A percentile compares a stretch with the other conserved stretches of the same genome.
Conservation (phyloP, 1,140 invertebrate species). For the Marisa cornuarietis region DNA sequence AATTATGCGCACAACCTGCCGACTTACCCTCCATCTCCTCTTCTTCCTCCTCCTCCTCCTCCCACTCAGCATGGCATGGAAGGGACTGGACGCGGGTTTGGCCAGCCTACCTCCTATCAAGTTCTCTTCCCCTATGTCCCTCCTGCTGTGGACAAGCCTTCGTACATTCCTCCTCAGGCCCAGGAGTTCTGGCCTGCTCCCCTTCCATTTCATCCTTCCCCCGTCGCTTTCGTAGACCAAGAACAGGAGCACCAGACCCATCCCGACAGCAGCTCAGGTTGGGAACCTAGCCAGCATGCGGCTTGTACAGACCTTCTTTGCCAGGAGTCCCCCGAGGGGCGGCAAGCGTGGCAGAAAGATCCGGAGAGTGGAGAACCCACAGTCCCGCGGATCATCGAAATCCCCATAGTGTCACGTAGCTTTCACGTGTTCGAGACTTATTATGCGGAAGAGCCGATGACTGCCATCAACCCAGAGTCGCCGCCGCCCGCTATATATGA, state of each 20-base stretch:
- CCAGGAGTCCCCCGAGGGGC: too few species aligned
- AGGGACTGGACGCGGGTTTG: not conserved
- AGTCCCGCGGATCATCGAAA: slow-evolving; percentile 11
- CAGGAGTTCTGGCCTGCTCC: not conserved
- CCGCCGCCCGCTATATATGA: slow-evolving; percentile 34
- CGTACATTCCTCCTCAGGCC: slow-evolving; percentile 18
- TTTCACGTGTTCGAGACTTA: slow-evolving; percentile 40
- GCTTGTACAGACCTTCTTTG: too few species aligned
- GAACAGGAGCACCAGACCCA: too few species aligned
- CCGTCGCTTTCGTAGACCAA: too few species aligned
- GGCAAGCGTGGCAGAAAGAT: too few species aligned
- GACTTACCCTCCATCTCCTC: not conserved
- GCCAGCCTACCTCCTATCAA: slow-evolving; percentile 23
- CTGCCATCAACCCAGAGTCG: slow-evolving; percentile 38
- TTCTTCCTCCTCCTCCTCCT: slow-evolving; percentile 5
- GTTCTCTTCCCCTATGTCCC: slow-evolving; percentile 32
- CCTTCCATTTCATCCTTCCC: not conserved
- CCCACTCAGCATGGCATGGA: slow-evolving; percentile 18
- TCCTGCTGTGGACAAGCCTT: slow-evolving; percentile 23
- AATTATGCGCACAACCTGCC: slow-evolving; percentile 18
- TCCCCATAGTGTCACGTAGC: slow-evolving; percentile 12
- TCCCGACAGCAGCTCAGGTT: too few species aligned
- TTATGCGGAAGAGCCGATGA: slow-evolving; percentile 50
- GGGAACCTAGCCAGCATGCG: too few species aligned
- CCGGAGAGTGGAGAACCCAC: not conserved